These are phyloP conservation scores for Akabosia matsudoensis DNA, from an alignment of 1,140 invertebrate genomes.

Conservation along the genomic window DNA sequence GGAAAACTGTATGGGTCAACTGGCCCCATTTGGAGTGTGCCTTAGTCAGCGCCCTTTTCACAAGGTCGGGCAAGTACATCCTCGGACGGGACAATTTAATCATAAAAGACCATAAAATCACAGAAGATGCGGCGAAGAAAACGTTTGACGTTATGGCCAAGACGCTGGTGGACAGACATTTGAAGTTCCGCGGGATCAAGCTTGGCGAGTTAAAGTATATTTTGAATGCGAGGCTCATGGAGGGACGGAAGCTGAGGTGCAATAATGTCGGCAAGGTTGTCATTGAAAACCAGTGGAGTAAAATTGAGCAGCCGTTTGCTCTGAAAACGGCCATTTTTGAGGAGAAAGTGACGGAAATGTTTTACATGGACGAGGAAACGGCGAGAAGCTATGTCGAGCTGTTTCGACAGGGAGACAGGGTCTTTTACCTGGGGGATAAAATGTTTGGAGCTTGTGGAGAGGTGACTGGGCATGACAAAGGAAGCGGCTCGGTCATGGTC, in stretches of 20 bases:
- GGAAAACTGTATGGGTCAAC: slow-evolving; percentile 69
- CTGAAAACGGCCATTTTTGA: slow-evolving; percentile 65
- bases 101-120: not conserved
- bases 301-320: slow-evolving; percentile 60
- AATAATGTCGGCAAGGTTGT: slow-evolving; percentile 58
- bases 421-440: slow-evolving; percentile 33
- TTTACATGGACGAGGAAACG: slow-evolving; percentile 21
- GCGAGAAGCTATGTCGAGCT: slow-evolving; percentile 26
- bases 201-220: slow-evolving; percentile 68
- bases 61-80: not conserved
- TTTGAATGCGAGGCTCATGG: slow-evolving; percentile 68
- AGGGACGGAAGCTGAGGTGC: slow-evolving; percentile 63
- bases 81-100: not conserved
- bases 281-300: slow-evolving; percentile 67
- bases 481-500: slow-evolving; percentile 15
- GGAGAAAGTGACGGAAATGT: slow-evolving; percentile 42
- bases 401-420: slow-evolving; percentile 31
- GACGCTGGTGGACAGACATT: slow-evolving; percentile 49
- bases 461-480: slow-evolving; percentile 30
- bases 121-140: slow-evolving; percentile 1
- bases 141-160: slow-evolving; percentile 21
- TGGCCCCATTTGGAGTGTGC: slow-evolving; percentile 77
- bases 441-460: slow-evolving; percentile 27
- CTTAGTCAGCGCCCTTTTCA: slow-evolving; percentile 26
- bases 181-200: slow-evolving; percentile 62